Evolutionary conservation across 2,888 invertebrate genomes (phyloP), one percentile per base, ranked within the genome.

Genomic region (Notodonta ziczac): DNA sequence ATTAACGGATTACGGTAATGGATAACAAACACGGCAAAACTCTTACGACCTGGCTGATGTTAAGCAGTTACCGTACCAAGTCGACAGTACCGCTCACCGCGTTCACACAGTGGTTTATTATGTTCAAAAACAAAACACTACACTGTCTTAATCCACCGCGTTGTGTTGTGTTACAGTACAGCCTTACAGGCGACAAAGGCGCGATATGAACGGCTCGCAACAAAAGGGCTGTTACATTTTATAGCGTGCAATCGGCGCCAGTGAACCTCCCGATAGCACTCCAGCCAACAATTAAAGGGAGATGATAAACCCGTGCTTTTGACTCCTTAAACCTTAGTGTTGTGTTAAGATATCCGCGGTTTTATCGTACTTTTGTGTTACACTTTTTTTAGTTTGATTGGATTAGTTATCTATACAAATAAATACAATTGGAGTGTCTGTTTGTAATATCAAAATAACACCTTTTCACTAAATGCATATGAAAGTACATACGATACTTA

Each of bases 201-300:
- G 72, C 77, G 77, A 76, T 80, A 81, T 77, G 78, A 78, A 81
- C 77, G 73, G 73, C 75, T 70, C 70, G 65, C 74, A 84, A 83
- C 87, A 87, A 87, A 85, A 81, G 86, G 85, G 87, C 81, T 83
- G 84, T 89, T 85, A 88, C 84, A 83, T 89, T 89, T 89, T 89
- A 89, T 87, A 70, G 81, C 82, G 69, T 77, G 83, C 86, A 85
- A 89, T 88, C 86, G 84, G 76, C 73, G 82, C 77, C 78, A 81
- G 83, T 85, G 85, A 87, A 83, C 82, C 83, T 77, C 79, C 79
- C 82, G 88, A 87, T 87, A 83, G 88, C 83, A 82, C 86, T 86
- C 87, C 82, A 72, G 84, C 84, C 86, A 84, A 87, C 89, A 90
- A 90, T 90, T 90, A 89, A 87, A 88, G 83, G 82, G 83, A 77